phyloP scores from a whole-genome alignment of 2,888 invertebrate species.

The Lordiphosa fenestrarum region DNA sequence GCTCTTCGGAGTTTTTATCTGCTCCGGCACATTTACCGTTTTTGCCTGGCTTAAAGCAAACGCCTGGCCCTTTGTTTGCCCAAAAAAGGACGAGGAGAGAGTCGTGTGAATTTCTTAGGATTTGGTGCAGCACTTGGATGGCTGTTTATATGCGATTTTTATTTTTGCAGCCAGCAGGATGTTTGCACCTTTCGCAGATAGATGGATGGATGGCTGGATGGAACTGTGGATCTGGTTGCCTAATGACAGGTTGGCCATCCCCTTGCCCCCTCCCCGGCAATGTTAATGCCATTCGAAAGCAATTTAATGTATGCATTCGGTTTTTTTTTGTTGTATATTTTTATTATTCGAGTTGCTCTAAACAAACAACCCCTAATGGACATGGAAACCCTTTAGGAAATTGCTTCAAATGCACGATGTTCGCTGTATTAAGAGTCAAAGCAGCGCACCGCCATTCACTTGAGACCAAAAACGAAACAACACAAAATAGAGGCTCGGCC shows the following conservation, averaged over 20 bases:
- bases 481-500: too few relatives aligned
- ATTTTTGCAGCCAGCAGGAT: constrained; percentile 54
- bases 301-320: constrained; percentile 65
- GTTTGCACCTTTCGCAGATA: constrained; percentile 67
- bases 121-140: constrained; percentile 1
- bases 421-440: too few relatives aligned
- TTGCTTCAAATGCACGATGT: constrained; percentile 31
- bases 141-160: constrained; percentile 36
- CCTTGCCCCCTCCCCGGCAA: constrained; percentile 19
- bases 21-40: constrained; percentile 22
- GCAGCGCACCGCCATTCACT: too few relatives aligned
- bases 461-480: too few relatives aligned
- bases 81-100: constrained; percentile 34
- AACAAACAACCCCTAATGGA: constrained; percentile 60
- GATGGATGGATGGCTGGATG: not conserved
- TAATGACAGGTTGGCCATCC: constrained; percentile 61
- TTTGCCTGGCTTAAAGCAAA: constrained; percentile 11
- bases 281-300: constrained; percentile 69
- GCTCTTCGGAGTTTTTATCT: constrained; percentile 34
- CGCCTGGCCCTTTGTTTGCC: constrained; percentile 29
- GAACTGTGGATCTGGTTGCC: constrained; percentile 32
- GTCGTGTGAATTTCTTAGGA: constrained; percentile 45
- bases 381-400: constrained; percentile 56
- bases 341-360: constrained; percentile 15
- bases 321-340: constrained; percentile 22